phyloP scores from a whole-genome alignment of 2,113 vertebrate genomes.

The Menidia beryllina region DNA sequence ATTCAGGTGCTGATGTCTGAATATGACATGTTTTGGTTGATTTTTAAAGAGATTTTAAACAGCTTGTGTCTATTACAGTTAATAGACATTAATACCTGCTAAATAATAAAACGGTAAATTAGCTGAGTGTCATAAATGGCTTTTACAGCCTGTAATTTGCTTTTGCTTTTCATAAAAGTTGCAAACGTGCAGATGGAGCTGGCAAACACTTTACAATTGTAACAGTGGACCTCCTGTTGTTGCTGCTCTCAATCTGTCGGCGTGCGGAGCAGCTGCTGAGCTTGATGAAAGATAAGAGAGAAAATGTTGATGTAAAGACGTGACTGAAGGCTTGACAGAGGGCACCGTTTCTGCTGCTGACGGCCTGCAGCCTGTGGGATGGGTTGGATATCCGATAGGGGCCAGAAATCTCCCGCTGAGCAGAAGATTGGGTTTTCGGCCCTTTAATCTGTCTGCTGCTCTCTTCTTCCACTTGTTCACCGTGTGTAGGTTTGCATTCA shows the following conservation, averaged over 20 bases:
- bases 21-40: no score
- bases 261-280: slow-evolving; percentile 38
- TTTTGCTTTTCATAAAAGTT: slow-evolving; percentile 5
- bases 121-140: not conserved
- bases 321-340: not conserved
- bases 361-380: not conserved
- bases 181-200: not conserved
- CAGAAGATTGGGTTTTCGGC: slow-evolving; percentile 42
- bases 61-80: no score
- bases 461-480: slow-evolving; percentile 18
- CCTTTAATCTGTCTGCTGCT: slow-evolving; percentile 24
- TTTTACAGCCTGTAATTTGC: not conserved
- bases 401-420: slow-evolving; percentile 48
- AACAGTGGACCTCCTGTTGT: not conserved
- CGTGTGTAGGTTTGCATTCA: slow-evolving; percentile 25
- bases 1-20: no score
- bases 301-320: not conserved
- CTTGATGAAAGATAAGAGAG: not conserved
- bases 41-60: no score
- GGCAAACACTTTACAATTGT: not conserved
- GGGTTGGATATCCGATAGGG: slow-evolving; percentile 60
- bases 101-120: slow-evolving; percentile 13
- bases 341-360: slow-evolving; percentile 25
- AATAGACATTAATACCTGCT: slow-evolving; percentile 13
- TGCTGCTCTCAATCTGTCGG: slow-evolving; percentile 44